These are phyloP conservation scores for Thryonomys swinderianus DNA, from an alignment of 2,113 vertebrate genomes.

Conservation along the genomic window DNA sequence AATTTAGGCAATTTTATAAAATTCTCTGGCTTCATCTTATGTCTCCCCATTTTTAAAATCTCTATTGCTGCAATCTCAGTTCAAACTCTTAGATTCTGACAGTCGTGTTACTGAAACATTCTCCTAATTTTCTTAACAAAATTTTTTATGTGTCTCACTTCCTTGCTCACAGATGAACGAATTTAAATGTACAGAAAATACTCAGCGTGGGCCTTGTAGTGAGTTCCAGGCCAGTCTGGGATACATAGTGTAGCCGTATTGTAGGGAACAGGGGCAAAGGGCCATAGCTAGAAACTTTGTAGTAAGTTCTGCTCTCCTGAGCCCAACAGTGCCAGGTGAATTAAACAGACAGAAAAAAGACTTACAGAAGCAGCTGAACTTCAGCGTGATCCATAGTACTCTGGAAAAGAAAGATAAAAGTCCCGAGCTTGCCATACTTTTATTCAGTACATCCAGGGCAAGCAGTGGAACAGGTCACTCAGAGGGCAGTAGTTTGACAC, in stretches of 20 bases:
- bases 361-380: too few species aligned
- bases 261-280: too few species aligned
- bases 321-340: too few species aligned
- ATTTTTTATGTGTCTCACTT: not conserved
- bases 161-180: not conserved
- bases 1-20: not conserved
- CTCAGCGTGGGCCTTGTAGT: not conserved
- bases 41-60: not conserved
- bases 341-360: too few species aligned
- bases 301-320: too few species aligned
- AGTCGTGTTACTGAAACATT: not conserved
- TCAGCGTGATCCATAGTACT: too few species aligned
- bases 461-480: too few species aligned
- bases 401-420: too few species aligned
- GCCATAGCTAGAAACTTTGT: too few species aligned
- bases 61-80: not conserved
- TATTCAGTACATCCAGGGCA: too few species aligned
- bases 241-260: not conserved
- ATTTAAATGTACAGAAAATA: not conserved
- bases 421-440: too few species aligned
- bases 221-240: not conserved
- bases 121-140: not conserved
- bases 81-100: not conserved
- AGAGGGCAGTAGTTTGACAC: too few species aligned
- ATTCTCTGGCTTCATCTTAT: not conserved